These are phyloP conservation scores for Proisotoma minuta DNA, from an alignment of 2,888 invertebrate genomes.

Conservation along the genomic window DNA sequence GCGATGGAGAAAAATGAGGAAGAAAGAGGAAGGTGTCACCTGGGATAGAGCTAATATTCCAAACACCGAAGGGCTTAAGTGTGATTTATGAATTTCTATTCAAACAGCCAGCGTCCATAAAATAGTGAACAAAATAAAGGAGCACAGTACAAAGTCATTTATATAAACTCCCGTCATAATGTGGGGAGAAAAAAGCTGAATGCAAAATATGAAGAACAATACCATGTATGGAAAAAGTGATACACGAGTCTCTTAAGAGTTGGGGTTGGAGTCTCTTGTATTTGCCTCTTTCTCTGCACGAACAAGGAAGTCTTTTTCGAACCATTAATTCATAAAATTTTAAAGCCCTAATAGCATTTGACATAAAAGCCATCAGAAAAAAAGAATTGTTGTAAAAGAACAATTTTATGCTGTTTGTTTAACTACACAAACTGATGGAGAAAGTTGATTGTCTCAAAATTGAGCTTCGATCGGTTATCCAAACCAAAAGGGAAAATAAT, in stretches of 20 bases:
- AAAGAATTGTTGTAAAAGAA: not conserved
- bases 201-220: not conserved
- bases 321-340: not conserved
- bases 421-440: too few relatives aligned
- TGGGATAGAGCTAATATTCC: conserved; percentile 46
- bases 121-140: not conserved
- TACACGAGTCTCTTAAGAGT: not conserved
- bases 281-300: not conserved
- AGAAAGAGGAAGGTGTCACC: conserved; percentile 43
- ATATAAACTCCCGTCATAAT: not conserved
- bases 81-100: conserved; percentile 45
- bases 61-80: conserved; percentile 40
- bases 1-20: conserved; percentile 41
- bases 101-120: not conserved
- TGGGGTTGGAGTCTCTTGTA: too few relatives aligned
- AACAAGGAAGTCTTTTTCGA: not conserved
- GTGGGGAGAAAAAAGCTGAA: not conserved
- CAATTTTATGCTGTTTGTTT: not conserved
- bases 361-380: not conserved
- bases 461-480: too few relatives aligned
- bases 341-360: not conserved
- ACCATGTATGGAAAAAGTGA: not conserved
- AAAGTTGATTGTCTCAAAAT: too few relatives aligned
- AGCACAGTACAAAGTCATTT: not conserved
- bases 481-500: too few relatives aligned